Base-by-base conservation (phyloP, 37 sponge, comb jelly and placozoan species). In the Cliona cf. orientalis region DNA sequence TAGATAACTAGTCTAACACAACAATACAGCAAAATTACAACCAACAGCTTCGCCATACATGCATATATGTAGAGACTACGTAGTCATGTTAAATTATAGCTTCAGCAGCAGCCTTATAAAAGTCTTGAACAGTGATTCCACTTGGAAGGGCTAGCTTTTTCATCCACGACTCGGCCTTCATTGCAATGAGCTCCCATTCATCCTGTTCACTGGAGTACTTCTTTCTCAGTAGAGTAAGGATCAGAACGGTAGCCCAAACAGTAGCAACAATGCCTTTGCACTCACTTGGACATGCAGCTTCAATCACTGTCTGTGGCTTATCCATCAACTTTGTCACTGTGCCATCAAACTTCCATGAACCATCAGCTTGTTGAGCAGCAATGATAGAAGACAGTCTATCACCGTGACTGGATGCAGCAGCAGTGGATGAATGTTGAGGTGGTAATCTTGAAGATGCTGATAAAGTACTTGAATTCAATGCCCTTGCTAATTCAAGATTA, bases 151-250 rank as follows among this genome's bases (percentile, higher is more conserved):
- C 7, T 63, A 84, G 90, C 63, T 63, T 66, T n/a, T 79, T 79
- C 26, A 84, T 53, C 90, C 90, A 90, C 26, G 57, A 29, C 70
- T 90, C 80, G 12, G 90, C 85, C 79, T 90, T 90, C 80, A 84
- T 71, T 22, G 74, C 84, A 0, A 89, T 29, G 37, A 89, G 82
- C 78, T 89, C 89, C 89, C 84, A 83, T 41, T 90, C 90, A 26
- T 84, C 85, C 38, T 78, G 74, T 38, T 69, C 58, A 1, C 63
- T 43, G 6, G 68, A 58, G 40, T 66, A 71, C 28, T 66, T 72
- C 49, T 31, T 37, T 41, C 28, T 29, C 29, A 90, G 72, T 33
- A 58, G 66, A 12, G 39, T 40, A 28, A 90, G 60, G 3, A 68
- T 71, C 22, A 90, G 80, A 11, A 61, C 85, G 45, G 90, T 90